These are phyloP conservation scores for Mugil cephalus DNA, from an alignment of 2,113 vertebrate species.

Conservation along the genomic window DNA sequence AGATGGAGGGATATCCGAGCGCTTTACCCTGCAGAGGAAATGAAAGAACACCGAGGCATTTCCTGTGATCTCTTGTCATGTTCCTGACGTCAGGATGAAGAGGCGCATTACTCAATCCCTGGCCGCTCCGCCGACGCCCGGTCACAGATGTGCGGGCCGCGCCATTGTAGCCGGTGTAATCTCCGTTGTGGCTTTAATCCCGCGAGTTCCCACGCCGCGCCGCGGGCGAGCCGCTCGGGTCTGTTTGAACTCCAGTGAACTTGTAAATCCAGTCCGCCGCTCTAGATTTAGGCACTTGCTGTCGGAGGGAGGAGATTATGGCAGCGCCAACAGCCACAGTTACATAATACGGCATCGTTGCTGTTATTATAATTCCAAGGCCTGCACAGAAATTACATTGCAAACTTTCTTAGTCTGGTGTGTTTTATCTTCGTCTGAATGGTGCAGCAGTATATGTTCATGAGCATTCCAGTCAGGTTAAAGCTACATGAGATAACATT, in stretches of 20 bases:
- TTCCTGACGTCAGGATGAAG: conserved; percentile 36
- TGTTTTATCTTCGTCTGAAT: background rate
- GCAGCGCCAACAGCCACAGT: conserved; percentile 51
- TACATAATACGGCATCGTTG: conserved; percentile 54
- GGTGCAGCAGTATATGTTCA: background rate
- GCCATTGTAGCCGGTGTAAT: conserved; percentile 6
- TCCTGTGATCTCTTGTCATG: conserved; percentile 42
- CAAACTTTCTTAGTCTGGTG: background rate
- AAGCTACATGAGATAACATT: background rate
- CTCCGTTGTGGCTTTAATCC: conserved; percentile 58
- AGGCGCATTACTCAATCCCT: conserved; percentile 35
- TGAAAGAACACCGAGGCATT: conserved; percentile 50
- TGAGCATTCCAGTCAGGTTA: background rate
- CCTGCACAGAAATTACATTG: conserved; percentile 4
- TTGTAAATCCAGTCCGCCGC: conserved; percentile 64
- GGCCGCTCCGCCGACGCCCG: conserved; percentile 14
- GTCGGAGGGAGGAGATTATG: conserved; percentile 66
- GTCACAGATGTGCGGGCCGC: conserved; percentile 58
- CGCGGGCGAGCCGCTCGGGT: conserved; percentile 34
- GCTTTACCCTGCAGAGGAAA: conserved; percentile 55
- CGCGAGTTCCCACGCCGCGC: conserved; percentile 42
- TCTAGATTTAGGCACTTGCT: conserved; percentile 70
- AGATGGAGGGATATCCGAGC: conserved; percentile 27
- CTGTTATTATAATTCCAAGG: conserved; percentile 6
- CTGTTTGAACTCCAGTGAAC: conserved; percentile 71